Percentiles rank a stretch among this genome's conserved stretches.
phyloP scores from a whole-genome alignment of 64 coral and sea anemone species.

The Anthopleura sola region DNA sequence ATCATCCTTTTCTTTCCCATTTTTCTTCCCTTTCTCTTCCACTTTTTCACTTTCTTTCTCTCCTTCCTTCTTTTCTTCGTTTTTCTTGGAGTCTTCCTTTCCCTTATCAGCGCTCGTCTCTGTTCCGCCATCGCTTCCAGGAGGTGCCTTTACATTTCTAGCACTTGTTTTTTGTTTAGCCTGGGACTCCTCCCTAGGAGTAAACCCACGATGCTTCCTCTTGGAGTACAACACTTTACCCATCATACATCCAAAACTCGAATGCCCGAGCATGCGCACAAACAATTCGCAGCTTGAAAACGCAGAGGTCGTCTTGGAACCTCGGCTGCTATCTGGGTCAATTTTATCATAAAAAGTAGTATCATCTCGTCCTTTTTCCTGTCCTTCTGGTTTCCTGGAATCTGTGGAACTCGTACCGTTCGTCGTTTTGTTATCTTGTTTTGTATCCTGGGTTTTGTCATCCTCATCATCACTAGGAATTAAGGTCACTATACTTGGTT shows the following conservation, averaged over 20 bases:
- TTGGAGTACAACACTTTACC: constrained; percentile 33
- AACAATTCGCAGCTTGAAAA: constrained; percentile 39
- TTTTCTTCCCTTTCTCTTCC: constrained; percentile 16
- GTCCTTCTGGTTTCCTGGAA: background rate
- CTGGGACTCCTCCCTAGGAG: background rate
- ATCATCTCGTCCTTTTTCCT: background rate
- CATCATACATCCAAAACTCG: constrained; percentile 37
- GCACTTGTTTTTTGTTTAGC: background rate
- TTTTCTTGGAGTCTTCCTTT: constrained; percentile 3
- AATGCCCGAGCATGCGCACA: constrained; percentile 43
- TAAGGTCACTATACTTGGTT: constrained; percentile 68
- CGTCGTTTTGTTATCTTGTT: background rate
- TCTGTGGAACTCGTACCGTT: background rate
- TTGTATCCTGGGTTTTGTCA: background rate
- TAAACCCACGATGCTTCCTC: constrained; percentile 5
- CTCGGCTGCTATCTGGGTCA: background rate
- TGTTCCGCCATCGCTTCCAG: background rate
- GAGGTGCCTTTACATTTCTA: background rate
- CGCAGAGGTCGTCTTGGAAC: constrained; percentile 18
- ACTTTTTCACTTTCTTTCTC: constrained; percentile 16
- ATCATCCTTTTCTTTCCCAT: background rate
- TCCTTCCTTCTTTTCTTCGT: constrained; percentile 1
- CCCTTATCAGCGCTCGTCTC: background rate
- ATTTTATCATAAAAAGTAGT: constrained; percentile 20
- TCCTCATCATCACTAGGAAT: constrained; percentile 28